phyloP scores from a whole-genome alignment of 2,797 vertebrate genomes.

The Epinephelus awoara region DNA sequence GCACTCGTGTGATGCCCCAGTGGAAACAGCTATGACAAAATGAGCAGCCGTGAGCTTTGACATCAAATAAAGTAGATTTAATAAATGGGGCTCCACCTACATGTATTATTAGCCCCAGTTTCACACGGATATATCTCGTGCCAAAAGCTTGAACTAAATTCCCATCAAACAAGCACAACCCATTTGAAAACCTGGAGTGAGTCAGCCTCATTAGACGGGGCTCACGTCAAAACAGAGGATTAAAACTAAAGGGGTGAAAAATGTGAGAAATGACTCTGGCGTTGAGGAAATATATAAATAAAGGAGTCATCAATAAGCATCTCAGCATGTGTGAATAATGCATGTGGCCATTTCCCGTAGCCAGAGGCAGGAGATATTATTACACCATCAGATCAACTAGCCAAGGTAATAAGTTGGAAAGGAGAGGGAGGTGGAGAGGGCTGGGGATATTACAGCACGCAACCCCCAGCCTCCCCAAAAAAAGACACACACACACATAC shows the following conservation, averaged over 20 bases:
- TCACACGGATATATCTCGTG: not conserved
- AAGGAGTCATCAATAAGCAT: constrained; percentile 86
- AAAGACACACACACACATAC: constrained; percentile 14
- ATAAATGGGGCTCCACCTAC: constrained; percentile 29
- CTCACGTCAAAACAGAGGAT: constrained; percentile 58
- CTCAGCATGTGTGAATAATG: constrained; percentile 86
- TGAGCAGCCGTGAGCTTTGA: constrained; percentile 24
- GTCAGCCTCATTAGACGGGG: constrained; percentile 37
- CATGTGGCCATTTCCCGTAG: constrained; percentile 83
- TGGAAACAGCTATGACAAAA: constrained; percentile 42
- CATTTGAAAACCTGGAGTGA: constrained; percentile 17
- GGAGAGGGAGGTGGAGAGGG: constrained; percentile 31
- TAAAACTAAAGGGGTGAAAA: constrained; percentile 49
- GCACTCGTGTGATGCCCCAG: constrained; percentile 14
- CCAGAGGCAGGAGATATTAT: constrained; percentile 83
- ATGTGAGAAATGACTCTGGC: constrained; percentile 65
- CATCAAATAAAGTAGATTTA: constrained; percentile 29
- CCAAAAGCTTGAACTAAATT: constrained; percentile 27
- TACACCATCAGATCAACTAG: constrained; percentile 79
- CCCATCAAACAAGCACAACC: constrained; percentile 18
- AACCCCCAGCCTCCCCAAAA: constrained; percentile 3
- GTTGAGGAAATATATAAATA: constrained; percentile 79
- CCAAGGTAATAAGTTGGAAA: constrained; percentile 74
- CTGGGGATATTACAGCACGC: constrained; percentile 52
- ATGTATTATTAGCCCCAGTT: constrained; percentile 41